Percentiles rank a stretch among this genome's conserved stretches.
phyloP scores from a whole-genome alignment of 2,888 invertebrate genomes.

The Stratiomys singularior region DNA sequence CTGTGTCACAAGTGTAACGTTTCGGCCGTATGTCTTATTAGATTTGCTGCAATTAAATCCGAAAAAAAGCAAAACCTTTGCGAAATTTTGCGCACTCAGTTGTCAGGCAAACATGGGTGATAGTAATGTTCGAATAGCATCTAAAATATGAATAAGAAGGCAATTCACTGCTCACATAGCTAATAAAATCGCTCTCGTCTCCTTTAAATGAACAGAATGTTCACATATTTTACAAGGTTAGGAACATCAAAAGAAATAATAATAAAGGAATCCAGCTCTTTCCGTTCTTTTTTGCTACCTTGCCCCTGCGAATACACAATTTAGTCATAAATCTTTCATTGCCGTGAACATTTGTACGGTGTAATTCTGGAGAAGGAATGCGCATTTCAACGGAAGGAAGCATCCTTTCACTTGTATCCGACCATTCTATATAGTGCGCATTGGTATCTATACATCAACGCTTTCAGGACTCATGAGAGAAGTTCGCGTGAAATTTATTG shows the following conservation, averaged over 20 bases:
- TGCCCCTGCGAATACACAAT: slow-evolving; percentile 3
- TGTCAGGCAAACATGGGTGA: not conserved
- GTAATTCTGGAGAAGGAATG: slow-evolving; percentile 14
- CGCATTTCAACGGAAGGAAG: slow-evolving; percentile 19
- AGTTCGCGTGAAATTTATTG: slow-evolving; percentile 36
- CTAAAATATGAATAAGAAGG: slow-evolving; percentile 27
- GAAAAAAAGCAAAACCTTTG: not conserved
- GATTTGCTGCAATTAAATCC: not conserved
- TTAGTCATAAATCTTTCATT: slow-evolving; percentile 42
- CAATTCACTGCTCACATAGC: slow-evolving; percentile 29
- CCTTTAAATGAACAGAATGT: slow-evolving; percentile 17
- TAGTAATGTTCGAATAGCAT: slow-evolving; percentile 6
- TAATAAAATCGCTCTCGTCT: slow-evolving; percentile 26
- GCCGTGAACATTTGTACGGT: slow-evolving; percentile 25
- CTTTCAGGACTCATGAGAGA: slow-evolving; percentile 22
- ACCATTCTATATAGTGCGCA: not conserved
- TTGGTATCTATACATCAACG: not conserved
- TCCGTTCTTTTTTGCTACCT: not conserved
- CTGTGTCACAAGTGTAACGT: not conserved
- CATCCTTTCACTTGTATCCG: not conserved
- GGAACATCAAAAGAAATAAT: slow-evolving; percentile 37
- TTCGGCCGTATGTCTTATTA: not conserved
- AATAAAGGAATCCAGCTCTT: slow-evolving; percentile 24
- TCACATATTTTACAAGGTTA: slow-evolving; percentile 36
- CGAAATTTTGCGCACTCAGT: not conserved